Evolutionary conservation across 2,797 vertebrate genomes (phyloP).

Genomic region (Lophius americanus): DNA sequence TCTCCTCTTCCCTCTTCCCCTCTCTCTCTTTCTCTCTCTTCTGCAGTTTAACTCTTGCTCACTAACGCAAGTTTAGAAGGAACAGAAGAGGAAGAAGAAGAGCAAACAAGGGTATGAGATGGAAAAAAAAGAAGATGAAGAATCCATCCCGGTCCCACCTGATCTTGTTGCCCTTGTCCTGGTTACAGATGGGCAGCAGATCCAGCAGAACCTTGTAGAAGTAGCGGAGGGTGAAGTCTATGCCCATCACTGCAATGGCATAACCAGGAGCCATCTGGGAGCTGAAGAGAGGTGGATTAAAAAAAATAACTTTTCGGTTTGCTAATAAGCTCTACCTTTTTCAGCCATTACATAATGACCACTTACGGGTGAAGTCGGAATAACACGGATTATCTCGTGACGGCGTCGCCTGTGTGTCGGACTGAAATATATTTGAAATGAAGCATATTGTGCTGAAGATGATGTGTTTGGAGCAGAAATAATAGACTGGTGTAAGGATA

Average conservation of each 20-base stretch:
- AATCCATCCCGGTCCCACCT: constrained; percentile 76
- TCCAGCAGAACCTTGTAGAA: constrained; percentile 98
- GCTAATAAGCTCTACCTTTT: too few species aligned
- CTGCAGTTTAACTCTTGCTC: constrained; percentile 26
- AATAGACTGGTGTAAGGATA: too few species aligned
- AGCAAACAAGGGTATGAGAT: constrained; percentile 5
- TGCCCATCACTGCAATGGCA: constrained; percentile 96
- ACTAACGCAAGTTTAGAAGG: constrained; percentile 8
- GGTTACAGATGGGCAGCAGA: constrained; percentile 94
- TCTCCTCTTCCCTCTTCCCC: constrained; percentile 42
- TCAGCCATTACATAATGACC: too few species aligned
- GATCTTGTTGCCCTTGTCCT: constrained; percentile 97
- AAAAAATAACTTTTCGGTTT: not conserved
- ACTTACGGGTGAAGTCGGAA: too few species aligned
- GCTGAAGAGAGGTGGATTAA: constrained; percentile 66
- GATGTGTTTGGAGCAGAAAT: too few species aligned
- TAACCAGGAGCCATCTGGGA: constrained; percentile 91
- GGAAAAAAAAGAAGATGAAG: not conserved
- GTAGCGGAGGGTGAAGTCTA: constrained; percentile 96
- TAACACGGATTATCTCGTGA: too few species aligned
- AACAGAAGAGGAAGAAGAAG: not conserved
- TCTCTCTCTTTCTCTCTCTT: constrained; percentile 32
- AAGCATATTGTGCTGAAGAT: too few species aligned
- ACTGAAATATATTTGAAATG: too few species aligned
- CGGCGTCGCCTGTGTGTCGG: too few species aligned